Evolutionary conservation across 2,113 vertebrate species (phyloP).

Genomic region (Erpornis zantholeuca): DNA sequence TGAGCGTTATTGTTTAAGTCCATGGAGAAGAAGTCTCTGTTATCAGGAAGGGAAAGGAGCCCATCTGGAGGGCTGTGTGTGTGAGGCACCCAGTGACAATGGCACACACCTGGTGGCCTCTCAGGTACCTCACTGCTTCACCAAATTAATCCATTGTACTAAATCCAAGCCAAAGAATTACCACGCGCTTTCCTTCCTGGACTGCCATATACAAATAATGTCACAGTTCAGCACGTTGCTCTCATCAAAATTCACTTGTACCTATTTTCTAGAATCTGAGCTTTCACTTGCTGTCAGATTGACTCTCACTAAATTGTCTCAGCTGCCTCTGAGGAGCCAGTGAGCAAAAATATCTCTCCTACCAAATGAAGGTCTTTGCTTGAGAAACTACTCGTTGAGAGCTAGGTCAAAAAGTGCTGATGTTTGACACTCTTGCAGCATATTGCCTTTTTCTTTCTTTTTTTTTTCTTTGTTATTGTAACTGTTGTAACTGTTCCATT

Average conservation of each 20-base stretch:
- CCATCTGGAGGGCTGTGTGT: background rate
- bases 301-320: background rate
- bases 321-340: background rate
- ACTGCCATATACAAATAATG: background rate
- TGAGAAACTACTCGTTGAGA: background rate
- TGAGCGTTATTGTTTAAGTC: background rate
- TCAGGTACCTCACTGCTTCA: background rate
- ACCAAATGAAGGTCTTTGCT: background rate
- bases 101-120: background rate
- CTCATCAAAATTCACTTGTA: background rate
- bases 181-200: background rate
- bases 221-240: background rate
- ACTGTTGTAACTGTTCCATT: constrained; percentile 37
- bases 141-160: background rate
- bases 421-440: background rate
- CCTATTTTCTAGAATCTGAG: background rate
- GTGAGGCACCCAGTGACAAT: background rate
- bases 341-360: background rate
- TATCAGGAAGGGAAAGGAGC: background rate
- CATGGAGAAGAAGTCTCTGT: background rate
- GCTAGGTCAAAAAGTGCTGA: background rate
- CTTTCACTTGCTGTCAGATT: background rate
- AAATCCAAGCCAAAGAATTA: background rate
- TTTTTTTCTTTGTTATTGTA: background rate
- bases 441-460: background rate